Evolutionary conservation across 1,140 invertebrate genomes (phyloP).

Genomic region (Ganaspis sp.): DNA sequence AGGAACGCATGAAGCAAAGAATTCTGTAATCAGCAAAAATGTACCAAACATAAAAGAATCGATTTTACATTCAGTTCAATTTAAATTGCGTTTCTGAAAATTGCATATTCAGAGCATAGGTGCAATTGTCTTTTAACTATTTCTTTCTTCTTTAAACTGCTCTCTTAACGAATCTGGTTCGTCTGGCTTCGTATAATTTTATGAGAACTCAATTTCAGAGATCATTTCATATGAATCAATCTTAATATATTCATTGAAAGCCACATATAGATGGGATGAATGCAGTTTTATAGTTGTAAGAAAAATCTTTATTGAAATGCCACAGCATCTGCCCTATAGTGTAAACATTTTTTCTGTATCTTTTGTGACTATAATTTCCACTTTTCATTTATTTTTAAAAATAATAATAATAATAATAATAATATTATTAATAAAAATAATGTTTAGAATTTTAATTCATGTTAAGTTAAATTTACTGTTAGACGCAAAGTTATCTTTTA

Average conservation of each 20-base stretch:
- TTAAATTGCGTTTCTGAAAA: background rate
- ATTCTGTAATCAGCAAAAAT: background rate
- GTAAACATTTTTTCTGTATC: background rate
- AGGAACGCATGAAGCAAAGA: background rate
- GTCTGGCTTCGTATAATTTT: constrained; percentile 1
- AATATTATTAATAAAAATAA: too few species aligned
- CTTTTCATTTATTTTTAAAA: too few species aligned
- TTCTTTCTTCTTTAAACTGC: constrained; percentile 9
- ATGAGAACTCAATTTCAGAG: constrained; percentile 1
- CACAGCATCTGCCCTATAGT: background rate
- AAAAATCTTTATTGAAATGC: background rate
- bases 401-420: too few species aligned
- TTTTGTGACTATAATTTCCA: too few species aligned
- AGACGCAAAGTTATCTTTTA: too few species aligned
- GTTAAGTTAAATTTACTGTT: too few species aligned
- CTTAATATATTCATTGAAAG: background rate
- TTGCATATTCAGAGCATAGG: background rate
- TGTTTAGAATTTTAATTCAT: too few species aligned
- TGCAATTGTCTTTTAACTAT: constrained; percentile 13
- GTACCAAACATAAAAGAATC: background rate
- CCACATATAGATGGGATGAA: background rate
- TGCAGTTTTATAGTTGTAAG: background rate
- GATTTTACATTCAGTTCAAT: background rate
- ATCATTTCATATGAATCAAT: constrained; percentile 6
- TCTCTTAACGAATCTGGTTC: background rate